These are phyloP conservation scores for Sipha maydis DNA, from an alignment of 2,888 invertebrate species.

Conservation along the genomic window DNA sequence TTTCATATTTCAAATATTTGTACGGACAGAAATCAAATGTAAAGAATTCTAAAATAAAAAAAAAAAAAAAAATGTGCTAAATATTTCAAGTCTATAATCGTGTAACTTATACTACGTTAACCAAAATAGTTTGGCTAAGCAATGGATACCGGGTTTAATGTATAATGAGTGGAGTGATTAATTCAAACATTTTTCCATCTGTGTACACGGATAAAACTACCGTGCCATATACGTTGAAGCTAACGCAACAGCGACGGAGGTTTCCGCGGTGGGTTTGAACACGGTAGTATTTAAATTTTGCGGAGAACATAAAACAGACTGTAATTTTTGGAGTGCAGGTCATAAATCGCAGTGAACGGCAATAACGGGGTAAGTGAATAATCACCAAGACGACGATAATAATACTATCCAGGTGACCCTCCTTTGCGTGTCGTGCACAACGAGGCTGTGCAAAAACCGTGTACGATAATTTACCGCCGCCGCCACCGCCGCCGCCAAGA, in stretches of 20 bases:
- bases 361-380: conserved; percentile 55
- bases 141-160: background rate
- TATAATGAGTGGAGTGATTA: background rate
- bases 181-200: conserved; percentile 34
- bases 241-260: background rate
- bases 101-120: too few species aligned
- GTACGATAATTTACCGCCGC: conserved; percentile 41
- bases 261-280: background rate
- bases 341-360: conserved; percentile 26
- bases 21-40: too few species aligned
- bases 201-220: background rate
- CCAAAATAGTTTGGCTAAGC: too few species aligned
- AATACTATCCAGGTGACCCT: conserved; percentile 56
- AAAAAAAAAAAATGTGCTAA: too few species aligned
- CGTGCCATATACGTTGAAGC: background rate
- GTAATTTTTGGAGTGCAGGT: conserved; percentile 41
- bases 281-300: conserved; percentile 44
- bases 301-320: conserved; percentile 37
- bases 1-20: too few species aligned
- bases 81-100: too few species aligned
- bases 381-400: conserved; percentile 34
- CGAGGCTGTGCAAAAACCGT: conserved; percentile 23
- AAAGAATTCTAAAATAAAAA: too few species aligned
- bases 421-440: background rate
- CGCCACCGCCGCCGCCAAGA: conserved; percentile 45